Conservation (phyloP, 1,140 invertebrate species). For the Propsilocerus akamusi region DNA sequence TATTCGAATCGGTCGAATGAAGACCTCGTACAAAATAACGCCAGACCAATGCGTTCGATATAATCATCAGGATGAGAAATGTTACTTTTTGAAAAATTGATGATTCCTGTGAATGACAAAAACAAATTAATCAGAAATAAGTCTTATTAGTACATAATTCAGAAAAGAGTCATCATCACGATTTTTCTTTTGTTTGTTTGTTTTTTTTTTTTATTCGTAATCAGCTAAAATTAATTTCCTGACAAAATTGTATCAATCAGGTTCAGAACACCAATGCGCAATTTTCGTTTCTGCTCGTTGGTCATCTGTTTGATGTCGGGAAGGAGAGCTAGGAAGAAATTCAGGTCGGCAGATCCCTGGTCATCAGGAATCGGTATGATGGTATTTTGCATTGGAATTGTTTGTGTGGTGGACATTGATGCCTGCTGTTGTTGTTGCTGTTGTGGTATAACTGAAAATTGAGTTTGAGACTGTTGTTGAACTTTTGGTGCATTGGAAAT, state of each 20-base stretch:
- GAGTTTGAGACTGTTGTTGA: neutral
- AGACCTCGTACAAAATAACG: neutral
- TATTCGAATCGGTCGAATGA: neutral
- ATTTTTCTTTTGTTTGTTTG: no score
- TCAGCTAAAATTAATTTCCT: no score
- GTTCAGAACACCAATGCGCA: neutral
- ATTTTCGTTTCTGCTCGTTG: neutral
- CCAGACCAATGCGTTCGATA: neutral
- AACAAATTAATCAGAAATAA: neutral
- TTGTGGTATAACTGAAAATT: neutral
- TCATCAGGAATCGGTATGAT: neutral
- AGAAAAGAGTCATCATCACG: no score
- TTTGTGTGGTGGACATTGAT: no score
- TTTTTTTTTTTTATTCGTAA: neutral
- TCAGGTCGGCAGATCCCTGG: neutral
- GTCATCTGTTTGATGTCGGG: neutral
- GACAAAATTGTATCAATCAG: no score
- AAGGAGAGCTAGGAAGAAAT: neutral
- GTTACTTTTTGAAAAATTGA: neutral
- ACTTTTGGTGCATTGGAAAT: neutral
- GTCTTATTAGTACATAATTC: neutral
- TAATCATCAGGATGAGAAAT: neutral
- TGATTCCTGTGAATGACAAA: neutral
- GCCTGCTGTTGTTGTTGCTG: no score
- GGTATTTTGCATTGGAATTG: neutral